Percentiles rank a stretch among this genome's conserved stretches.
Conservation (phyloP, 2,888 invertebrate genomes). For the Phragmatobia fuliginosa region DNA sequence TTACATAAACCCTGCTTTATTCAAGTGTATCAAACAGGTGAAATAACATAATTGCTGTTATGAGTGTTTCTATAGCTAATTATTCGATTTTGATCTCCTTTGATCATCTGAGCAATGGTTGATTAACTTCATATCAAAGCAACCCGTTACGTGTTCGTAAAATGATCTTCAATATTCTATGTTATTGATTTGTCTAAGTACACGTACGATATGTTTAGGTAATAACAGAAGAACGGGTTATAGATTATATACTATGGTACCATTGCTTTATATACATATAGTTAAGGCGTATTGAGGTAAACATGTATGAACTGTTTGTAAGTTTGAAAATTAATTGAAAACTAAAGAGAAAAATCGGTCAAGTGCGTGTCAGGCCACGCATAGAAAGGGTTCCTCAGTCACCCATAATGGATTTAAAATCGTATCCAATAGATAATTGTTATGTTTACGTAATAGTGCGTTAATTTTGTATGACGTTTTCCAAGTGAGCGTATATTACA, state of each 20-base stretch:
- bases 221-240: neutral
- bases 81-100: neutral
- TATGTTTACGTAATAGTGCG: too few species aligned
- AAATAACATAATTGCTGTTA: neutral
- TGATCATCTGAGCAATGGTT: neutral
- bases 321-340: too few species aligned
- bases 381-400: too few species aligned
- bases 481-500: too few species aligned
- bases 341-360: too few species aligned
- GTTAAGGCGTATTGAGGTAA: too few species aligned
- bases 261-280: neutral
- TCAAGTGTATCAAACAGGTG: neutral
- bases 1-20: neutral
- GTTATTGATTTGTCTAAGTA: neutral
- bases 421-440: too few species aligned
- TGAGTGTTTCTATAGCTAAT: neutral
- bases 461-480: too few species aligned
- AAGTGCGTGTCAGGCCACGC: too few species aligned
- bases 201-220: neutral
- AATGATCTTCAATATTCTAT: neutral
- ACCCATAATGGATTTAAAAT: too few species aligned
- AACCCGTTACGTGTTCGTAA: neutral
- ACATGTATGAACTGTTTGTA: too few species aligned
- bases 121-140: constrained; percentile 2
- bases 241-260: neutral